Base-by-base conservation (phyloP, 2,113 vertebrate species). In the Thunnus thynnus region DNA sequence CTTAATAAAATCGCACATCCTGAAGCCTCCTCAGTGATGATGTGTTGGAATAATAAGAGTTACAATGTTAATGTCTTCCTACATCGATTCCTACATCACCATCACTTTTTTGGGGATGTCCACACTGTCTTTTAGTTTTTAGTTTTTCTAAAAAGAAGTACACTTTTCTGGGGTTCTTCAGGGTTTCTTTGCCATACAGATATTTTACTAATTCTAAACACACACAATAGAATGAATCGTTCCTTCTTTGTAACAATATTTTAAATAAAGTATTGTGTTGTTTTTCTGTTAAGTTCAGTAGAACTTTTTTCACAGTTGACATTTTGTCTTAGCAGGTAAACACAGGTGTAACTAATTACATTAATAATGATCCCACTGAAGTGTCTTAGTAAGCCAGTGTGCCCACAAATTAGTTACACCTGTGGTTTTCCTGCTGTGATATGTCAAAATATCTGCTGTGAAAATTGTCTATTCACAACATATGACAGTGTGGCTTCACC, bases 1-100 rank as follows among this genome's bases (percentile, higher is more conserved):
- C 85, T 86, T 90, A 92, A 93, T 94, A 93, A 93, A 92, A 87
- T 84, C 51, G 62, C 91, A 92, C 90, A 93, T 84, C 62, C 64
- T 74, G 32, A 92, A 90, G 60, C 75, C 77, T 64, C 75, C 18
- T 74, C 52, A 36, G 3, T 78, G 62, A 3, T 27, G 1, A 57
- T 84, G 55, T 78, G 60, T 82, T 74, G 62, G 30, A 65, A 7
- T 72, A 41, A 27, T 51, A 14, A 30, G 3, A 27, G 32, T 48
- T n/a, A 9, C 11, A 74, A n/a, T 20, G 18, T n/a, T 20, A 27
- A 47, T 13, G 13, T 76, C 8, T 50, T 61, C 18, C n/a, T 27
- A 2, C 36, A 32, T 41, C 9, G 7, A 41, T 41, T 30, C 27
- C 4, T 30, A 30, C 27, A 30, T 30, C 27, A 22, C 22, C 22